These are phyloP conservation scores for Tholera decimalis DNA, from an alignment of 2,888 invertebrate species.

Conservation along the genomic window DNA sequence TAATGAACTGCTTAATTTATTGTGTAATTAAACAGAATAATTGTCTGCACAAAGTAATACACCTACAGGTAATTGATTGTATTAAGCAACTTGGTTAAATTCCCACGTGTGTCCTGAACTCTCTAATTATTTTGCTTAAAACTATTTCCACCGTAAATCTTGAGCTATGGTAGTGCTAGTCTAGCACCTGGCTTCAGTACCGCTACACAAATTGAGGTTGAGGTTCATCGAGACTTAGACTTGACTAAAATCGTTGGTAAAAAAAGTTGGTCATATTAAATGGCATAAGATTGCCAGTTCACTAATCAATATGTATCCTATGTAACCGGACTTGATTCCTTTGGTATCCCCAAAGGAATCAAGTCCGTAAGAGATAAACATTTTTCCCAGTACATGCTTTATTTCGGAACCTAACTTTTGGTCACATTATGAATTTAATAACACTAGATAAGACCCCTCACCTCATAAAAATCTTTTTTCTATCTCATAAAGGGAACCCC, in stretches of 20 bases:
- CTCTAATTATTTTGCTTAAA: conserved; percentile 22
- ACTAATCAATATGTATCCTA: not conserved
- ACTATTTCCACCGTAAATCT: conserved; percentile 1
- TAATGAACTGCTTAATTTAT: conserved; percentile 63
- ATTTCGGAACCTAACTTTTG: conserved; percentile 8
- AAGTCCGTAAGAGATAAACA: not conserved
- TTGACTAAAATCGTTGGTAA: no score
- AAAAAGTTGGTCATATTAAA: no score
- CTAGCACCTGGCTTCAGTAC: not conserved
- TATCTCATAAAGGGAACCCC: conserved; percentile 7
- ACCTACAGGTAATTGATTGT: conserved; percentile 50
- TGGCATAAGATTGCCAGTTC: no score
- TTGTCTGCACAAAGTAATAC: conserved; percentile 47
- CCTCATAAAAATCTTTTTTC: conserved; percentile 22
- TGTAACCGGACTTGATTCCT: not conserved
- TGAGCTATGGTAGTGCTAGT: not conserved
- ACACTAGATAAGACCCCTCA: conserved; percentile 7
- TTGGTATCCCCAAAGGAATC: no score
- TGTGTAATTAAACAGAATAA: conserved; percentile 62
- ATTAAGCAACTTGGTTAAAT: conserved; percentile 34
- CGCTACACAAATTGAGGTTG: not conserved
- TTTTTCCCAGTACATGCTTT: conserved; percentile 20
- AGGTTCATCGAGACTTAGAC: not conserved
- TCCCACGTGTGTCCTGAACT: conserved; percentile 7
- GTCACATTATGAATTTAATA: conserved; percentile 38